Base-by-base conservation (phyloP, 1,140 invertebrate species). In the Gryllus bimaculatus region DNA sequence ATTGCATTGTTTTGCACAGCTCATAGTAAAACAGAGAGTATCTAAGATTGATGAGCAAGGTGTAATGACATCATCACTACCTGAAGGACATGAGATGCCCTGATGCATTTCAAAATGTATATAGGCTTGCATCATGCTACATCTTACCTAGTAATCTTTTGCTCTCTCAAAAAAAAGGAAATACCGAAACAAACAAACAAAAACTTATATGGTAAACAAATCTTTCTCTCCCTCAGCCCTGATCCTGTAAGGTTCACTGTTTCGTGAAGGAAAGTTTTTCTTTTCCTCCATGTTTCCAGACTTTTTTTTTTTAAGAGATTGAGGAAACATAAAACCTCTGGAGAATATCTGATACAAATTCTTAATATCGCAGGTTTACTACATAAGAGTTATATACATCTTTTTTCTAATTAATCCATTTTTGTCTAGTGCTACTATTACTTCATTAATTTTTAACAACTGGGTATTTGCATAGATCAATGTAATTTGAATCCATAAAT, bases 31-130 rank as follows among this genome's bases (percentile, higher is more conserved):
- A 66, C 1, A 66, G 54, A 66, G 54, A 66, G 10, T 18, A 13
- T 66, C 18, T 7, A 66, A 66, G 54, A 66, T 66, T 66, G 18
- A 18, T 66, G 54, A 66, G 54, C 54, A 66, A 66, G 54, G 54
- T 66, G 54, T 66, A 66, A 66, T 10, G 54, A 18, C 54, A 66
- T 39, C 26, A 39, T 39, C 26, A 66, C 7, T 66, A 66, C 18
- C 54, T 13, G 7, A 66, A 18, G 18, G 18, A 13, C 18, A 13
- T 66, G 54, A 66, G 54, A 13, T 66, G 54, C 54, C 54, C 54
- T 66, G 54, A 18, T 66, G 54, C 54, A 66, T 66, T 66, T 66
- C 54, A 66, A 66, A 66, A 66, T 66, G 54, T 66, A 66, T 66
- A 66, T 66, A 66, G 54, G 54, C 54, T 66, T 66, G 54, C 54